A percentile compares a stretch with the other conserved stretches of the same genome.
phyloP scores from a whole-genome alignment of 2,113 vertebrate species.

The Chloebia gouldiae region DNA sequence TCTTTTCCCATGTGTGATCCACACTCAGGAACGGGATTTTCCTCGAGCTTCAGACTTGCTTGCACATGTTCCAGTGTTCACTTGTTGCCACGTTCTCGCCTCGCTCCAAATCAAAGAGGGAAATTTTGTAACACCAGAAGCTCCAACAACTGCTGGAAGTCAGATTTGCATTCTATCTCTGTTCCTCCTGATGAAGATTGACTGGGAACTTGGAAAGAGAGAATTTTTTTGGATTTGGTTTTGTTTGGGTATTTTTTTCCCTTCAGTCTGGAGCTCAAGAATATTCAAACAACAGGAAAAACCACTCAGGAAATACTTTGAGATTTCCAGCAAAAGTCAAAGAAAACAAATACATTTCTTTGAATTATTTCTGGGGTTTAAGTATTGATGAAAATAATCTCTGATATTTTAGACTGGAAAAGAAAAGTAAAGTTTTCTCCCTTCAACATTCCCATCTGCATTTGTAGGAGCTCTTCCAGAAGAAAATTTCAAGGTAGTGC shows the following conservation, averaged over 20 bases:
- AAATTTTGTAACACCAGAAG: neutral
- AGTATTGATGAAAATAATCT: neutral
- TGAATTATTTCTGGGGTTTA: neutral
- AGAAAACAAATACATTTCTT: neutral
- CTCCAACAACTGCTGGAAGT: neutral
- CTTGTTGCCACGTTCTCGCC: neutral
- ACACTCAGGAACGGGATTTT: neutral
- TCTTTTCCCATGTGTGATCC: neutral
- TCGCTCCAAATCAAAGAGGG: neutral
- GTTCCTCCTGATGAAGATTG: neutral
- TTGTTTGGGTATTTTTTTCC: neutral
- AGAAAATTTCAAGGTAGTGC: neutral
- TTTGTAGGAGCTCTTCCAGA: neutral
- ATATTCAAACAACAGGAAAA: neutral
- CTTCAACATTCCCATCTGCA: neutral
- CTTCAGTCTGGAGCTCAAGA: neutral
- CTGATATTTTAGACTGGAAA: neutral
- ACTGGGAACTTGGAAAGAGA: neutral
- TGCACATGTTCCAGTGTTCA: rapidly evolving
- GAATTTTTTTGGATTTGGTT: neutral
- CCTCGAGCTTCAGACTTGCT: neutral
- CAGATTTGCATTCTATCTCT: neutral
- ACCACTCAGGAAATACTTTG: neutral
- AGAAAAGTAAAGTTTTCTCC: neutral
- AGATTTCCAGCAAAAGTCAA: neutral